Evolutionary conservation across 2,797 vertebrate genomes (phyloP), one percentile per base, ranked within the genome.

Genomic region (Eulemur rubriventer): DNA sequence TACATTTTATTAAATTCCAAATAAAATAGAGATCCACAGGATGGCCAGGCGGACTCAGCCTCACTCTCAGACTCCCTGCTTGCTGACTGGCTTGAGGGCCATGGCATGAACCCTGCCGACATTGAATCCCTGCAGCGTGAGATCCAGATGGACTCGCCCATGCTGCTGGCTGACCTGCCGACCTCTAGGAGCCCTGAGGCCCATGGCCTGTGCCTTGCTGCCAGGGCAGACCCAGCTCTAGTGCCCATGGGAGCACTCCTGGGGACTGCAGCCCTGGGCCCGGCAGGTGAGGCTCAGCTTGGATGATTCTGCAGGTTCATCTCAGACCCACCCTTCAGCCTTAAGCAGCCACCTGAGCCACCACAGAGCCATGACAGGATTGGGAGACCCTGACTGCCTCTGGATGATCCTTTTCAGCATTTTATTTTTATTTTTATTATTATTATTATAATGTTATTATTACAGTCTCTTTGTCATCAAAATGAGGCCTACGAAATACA

Each of bases 21-120:
- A 43, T 33, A 76, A 83, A 79, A 57, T 30, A 41, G 41, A 41
- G 41, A 41, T 41, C 41, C 41, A 41, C 41, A 41, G 41, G 41
- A 41, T 41, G 41, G 99, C 89, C 99, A 98, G 65, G 98, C 97
- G 6, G 99, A 99, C 98, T 99, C 99, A 0, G 99, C 99, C 43
- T 99, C 99, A 0, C 99, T 99, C 70, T 99, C 99, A 0, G 99
- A 99, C 46, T 99, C 99, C 17, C 98, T 99, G 70, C 98, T 99
- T 16, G 99, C 99, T 46, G 99, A 99, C 97, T 99, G 99, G 99
- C 99, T 99, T 3, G 99, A 99, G 94, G 99, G 99, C 89, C 99
- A 99, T 89, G 99, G 99, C 91, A 99, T 99, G 99, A 99, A 99
- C 96, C 99, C 99, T 2, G 99, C 99, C 0, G 99, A 99, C 97